phyloP scores from a whole-genome alignment of 2,113 vertebrate species.

The Archocentrus centrarchus region DNA sequence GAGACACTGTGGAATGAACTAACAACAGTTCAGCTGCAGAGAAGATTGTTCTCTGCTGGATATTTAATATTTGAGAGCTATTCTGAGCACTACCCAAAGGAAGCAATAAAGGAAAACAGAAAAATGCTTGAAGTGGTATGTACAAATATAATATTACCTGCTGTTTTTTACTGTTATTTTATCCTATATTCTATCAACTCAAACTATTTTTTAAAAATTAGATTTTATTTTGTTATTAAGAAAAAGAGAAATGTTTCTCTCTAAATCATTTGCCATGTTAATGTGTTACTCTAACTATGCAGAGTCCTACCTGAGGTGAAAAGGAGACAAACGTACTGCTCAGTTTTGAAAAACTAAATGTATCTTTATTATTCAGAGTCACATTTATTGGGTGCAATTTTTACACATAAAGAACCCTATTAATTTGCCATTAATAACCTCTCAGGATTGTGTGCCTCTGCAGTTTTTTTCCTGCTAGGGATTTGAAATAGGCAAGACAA shows the following conservation, averaged over 20 bases:
- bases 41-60: slow-evolving; percentile 71
- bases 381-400: slow-evolving; percentile 46
- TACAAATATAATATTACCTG: slow-evolving; percentile 22
- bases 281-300: background rate
- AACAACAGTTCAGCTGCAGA: slow-evolving; percentile 36
- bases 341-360: background rate
- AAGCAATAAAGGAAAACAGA: slow-evolving; percentile 58
- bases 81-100: slow-evolving; percentile 59
- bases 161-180: slow-evolving; percentile 11
- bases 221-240: background rate
- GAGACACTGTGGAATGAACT: slow-evolving; percentile 18
- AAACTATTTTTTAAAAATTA: fast-evolving
- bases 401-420: slow-evolving; percentile 36
- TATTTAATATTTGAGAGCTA: slow-evolving; percentile 66
- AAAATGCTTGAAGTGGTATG: slow-evolving; percentile 15
- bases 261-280: background rate
- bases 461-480: background rate
- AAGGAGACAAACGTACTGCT: background rate
- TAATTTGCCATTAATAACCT: slow-evolving; percentile 5
- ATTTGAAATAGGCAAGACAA: background rate
- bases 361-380: background rate
- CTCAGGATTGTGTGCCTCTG: background rate
- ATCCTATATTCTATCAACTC: background rate
- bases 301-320: background rate
- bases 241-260: background rate